Evolutionary conservation across 2,113 vertebrate genomes (phyloP).

Genomic region (Ptilonorhynchus violaceus): DNA sequence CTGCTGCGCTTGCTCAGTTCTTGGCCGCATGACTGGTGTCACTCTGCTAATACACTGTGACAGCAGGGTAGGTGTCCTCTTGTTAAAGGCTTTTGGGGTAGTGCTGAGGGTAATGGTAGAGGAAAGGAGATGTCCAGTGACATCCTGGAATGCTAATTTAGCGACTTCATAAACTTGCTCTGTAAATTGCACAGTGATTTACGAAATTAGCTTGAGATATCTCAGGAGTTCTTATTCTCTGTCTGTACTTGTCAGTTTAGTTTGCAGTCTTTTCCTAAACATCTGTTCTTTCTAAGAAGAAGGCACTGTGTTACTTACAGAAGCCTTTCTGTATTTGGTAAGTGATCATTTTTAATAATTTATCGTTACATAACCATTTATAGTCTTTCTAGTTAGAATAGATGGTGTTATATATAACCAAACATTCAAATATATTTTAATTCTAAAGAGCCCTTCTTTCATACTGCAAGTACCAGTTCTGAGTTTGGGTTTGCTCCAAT

Average conservation of each 20-base stretch:
- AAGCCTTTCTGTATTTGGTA: background rate
- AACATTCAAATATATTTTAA: background rate
- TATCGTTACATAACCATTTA: background rate
- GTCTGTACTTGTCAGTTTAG: background rate
- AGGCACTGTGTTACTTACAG: background rate
- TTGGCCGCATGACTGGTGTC: rapidly evolving
- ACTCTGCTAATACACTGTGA: background rate
- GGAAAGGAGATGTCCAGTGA: background rate
- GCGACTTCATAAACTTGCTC: background rate
- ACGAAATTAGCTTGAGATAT: background rate
- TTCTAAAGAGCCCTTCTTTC: background rate
- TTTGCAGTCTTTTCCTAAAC: background rate
- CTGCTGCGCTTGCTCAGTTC: rapidly evolving
- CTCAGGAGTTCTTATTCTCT: background rate
- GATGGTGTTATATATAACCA: background rate
- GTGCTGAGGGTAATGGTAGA: background rate
- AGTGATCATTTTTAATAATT: background rate
- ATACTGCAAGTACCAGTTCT: background rate
- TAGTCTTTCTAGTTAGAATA: background rate
- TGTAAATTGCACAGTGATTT: background rate
- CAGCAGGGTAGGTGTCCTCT: background rate
- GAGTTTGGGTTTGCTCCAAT: background rate
- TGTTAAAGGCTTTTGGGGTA: background rate
- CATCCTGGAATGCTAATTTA: background rate
- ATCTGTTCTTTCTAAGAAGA: background rate